Evolutionary conservation across 2,113 vertebrate genomes (phyloP), one percentile per base, ranked within the genome.

Genomic region (Rhodinocichla rosea): DNA sequence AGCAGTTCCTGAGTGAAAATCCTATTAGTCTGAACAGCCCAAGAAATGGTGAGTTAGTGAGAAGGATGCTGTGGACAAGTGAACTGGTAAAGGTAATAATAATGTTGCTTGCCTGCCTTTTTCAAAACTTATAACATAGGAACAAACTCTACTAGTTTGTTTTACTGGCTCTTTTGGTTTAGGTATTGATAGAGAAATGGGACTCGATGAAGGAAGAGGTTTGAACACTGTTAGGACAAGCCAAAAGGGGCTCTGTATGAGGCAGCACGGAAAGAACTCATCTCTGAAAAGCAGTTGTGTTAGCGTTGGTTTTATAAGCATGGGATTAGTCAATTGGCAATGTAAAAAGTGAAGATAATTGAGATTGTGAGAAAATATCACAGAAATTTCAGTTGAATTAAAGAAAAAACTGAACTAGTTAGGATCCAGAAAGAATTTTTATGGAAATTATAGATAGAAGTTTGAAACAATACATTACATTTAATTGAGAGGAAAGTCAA

Each of bases 21-120:
- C 12, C 15, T 84, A 1, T 53, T 81, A 78, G 26, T 62, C n/a
- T 89, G 44, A 96, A 63, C 0, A 9, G 14, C 18, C 37, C 49
- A 84, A 62, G 44, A 82, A 94, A 79, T 49, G 21, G 15, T 56
- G 77, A 84, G 18, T 62, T 74, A 81, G 33, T 44, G 52, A 91
- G 50, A 80, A 90, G n/a, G 17, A 21, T 64, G 27, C 28, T 73
- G 17, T 80, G 53, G 39, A 57, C 0, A 1, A 93, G 15, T 64
- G 67, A 79, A 65, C 24, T 3, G 0, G 17, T 56, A 49, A 68
- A 87, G 27, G 10, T 52, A 52, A 53, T 65, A 63, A 45, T 8
- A 49, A 57, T 84, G 18, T 64, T 60, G 28, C 27, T 59, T 76
- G 26, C n/a, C n/a, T 86, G 32, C 28, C n/a, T 92, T 69, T 79